Conservation (phyloP, 1,140 invertebrate genomes). For the Sminthurides bifidus region DNA sequence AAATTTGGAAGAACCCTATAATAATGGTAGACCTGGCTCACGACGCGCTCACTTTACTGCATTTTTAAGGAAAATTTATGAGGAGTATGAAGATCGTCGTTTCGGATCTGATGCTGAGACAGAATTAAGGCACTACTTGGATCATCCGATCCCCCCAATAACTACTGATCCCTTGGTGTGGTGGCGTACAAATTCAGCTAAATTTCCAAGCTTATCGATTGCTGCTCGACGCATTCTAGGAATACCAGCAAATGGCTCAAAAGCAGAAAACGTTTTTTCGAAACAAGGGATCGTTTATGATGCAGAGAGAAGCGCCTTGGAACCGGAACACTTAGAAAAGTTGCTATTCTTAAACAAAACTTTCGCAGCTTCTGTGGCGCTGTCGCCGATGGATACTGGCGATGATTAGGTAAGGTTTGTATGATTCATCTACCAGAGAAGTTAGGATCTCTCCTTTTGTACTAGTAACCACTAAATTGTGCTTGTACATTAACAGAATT, state of each 20-base stretch:
- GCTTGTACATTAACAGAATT: not conserved
- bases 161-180: not conserved
- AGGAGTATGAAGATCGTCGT: not conserved
- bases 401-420: not conserved
- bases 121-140: constrained; percentile 1
- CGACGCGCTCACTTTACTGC: not conserved
- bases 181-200: not conserved
- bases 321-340: not conserved
- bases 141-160: not conserved
- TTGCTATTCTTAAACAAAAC: constrained; percentile 3
- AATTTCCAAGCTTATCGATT: not conserved
- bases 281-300: not conserved
- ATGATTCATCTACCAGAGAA: not conserved
- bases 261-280: not conserved
- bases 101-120: not conserved
- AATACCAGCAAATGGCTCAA: not conserved
- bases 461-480: not conserved
- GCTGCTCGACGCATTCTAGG: not conserved
- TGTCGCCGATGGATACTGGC: not conserved
- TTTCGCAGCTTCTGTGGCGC: not conserved
- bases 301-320: not conserved
- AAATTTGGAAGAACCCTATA: not conserved
- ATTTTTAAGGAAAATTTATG: not conserved
- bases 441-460: not conserved
- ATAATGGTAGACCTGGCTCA: too few relatives aligned